Conservation (phyloP, 2,113 vertebrate species). For the human (Homo sapiens) region GRCh38 chr2:27912001-27912500, state of each 20-base stretch:
- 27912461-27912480: constrained; percentile 29
- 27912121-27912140: background rate
- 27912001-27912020: no score
- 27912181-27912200: background rate
- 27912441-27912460: constrained; percentile 28
- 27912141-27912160: background rate
- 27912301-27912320: constrained; percentile 41
- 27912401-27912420: constrained; percentile 21
- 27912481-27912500: constrained; percentile 11
- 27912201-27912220: constrained; percentile 29
- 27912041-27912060: no score
- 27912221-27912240: background rate
- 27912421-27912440: constrained; percentile 27
- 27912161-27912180: constrained; percentile 18
- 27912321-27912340: background rate
- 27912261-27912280: constrained; percentile 1
- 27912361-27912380: background rate
- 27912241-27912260: background rate
- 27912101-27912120: no score
- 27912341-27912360: constrained; percentile 35
- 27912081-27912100: no score
- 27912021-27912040: no score
- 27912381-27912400: constrained; percentile 18
- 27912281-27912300: background rate
- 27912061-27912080: no score